Percentiles rank a stretch among this genome's conserved stretches.
These are phyloP conservation scores for Trialeurodes vaporariorum DNA, from an alignment of 1,140 invertebrate species.

Conservation along the genomic window DNA sequence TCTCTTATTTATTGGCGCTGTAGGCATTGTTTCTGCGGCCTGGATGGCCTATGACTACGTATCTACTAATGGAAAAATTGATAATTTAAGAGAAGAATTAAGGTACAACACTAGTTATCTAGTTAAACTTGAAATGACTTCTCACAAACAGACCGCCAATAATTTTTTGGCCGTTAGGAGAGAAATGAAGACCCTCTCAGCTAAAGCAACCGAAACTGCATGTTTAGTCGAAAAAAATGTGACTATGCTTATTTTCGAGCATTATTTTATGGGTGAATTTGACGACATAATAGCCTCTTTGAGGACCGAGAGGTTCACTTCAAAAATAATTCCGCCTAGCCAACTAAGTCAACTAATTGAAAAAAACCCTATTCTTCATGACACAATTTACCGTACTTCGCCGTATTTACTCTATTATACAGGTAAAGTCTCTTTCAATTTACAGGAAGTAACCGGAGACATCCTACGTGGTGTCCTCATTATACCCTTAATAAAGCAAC, in stretches of 20 bases:
- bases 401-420: neutral
- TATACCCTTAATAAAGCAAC: neutral
- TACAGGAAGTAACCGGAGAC: neutral
- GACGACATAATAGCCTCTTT: neutral
- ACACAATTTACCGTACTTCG: neutral
- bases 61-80: neutral
- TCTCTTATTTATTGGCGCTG: neutral
- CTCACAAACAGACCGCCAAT: neutral
- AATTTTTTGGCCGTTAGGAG: neutral
- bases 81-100: neutral
- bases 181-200: neutral
- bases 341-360: neutral
- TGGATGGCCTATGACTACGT: neutral
- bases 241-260: neutral
- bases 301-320: neutral
- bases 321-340: neutral
- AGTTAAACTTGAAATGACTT: neutral
- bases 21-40: neutral
- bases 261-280: neutral
- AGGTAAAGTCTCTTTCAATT: neutral
- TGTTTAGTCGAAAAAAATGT: neutral
- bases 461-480: neutral
- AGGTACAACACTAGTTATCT: neutral
- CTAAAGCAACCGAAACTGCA: neutral
- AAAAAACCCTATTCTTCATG: neutral